A percentile compares a stretch with the other conserved stretches of the same genome.
Conservation (phyloP, 1,140 invertebrate genomes). For the Hycleus cichorii region DNA sequence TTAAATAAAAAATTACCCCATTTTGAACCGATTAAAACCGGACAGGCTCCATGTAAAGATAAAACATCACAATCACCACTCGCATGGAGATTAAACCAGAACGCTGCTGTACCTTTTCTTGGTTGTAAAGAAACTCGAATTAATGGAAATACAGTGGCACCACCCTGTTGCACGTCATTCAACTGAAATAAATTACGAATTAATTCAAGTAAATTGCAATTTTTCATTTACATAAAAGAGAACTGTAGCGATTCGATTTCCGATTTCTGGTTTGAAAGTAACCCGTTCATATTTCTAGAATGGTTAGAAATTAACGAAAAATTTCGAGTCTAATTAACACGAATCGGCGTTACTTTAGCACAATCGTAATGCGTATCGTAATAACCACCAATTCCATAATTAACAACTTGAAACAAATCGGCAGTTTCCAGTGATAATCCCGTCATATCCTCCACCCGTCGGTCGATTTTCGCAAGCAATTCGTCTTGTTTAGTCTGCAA, state of each 20-base stretch:
- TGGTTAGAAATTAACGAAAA: background rate
- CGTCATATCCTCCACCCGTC: constrained; percentile 71
- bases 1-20: constrained; percentile 63
- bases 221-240: constrained; percentile 70
- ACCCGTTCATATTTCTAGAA: constrained; percentile 77
- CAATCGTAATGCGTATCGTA: constrained; percentile 99
- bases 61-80: constrained; percentile 89
- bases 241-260: constrained; percentile 92
- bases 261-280: constrained; percentile 80
- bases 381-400: constrained; percentile 97
- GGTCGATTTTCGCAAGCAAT: constrained; percentile 66
- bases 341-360: constrained; percentile 57
- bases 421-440: constrained; percentile 78
- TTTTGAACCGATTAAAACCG: constrained; percentile 91
- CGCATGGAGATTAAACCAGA: constrained; percentile 91
- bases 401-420: constrained; percentile 94
- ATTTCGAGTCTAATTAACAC: constrained; percentile 22
- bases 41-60: constrained; percentile 95
- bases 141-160: constrained; percentile 90
- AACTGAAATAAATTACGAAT: constrained; percentile 56
- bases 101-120: constrained; percentile 83
- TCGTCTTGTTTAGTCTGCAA: constrained; percentile 75
- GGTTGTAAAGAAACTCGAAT: constrained; percentile 79
- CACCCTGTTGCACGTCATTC: constrained; percentile 91
- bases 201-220: background rate